Conservation (phyloP, 2,113 vertebrate species). For the Chionodraco myersi region DNA sequence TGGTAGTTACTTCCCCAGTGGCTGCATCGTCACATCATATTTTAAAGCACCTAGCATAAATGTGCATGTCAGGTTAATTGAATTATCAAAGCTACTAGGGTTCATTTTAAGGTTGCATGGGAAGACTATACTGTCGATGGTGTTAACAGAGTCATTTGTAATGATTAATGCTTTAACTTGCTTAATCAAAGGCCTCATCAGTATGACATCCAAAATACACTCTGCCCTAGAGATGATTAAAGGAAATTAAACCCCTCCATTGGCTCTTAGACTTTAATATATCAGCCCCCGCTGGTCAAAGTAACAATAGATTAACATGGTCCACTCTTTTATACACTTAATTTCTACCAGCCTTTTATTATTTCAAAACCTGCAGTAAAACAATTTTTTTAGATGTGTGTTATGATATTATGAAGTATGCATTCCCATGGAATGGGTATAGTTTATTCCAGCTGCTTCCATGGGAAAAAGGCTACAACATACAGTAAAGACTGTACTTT, state of each 20-base stretch:
- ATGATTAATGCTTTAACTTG: constrained; percentile 49
- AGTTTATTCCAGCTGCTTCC: neutral
- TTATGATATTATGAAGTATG: neutral
- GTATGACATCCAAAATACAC: constrained; percentile 26
- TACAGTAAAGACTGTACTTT: constrained; percentile 13
- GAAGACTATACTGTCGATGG: constrained; percentile 26
- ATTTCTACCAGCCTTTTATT: neutral
- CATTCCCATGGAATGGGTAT: neutral
- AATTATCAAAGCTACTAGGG: constrained; percentile 14
- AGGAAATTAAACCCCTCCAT: constrained; percentile 27
- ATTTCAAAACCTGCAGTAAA: constrained; percentile 4
- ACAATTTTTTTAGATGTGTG: neutral
- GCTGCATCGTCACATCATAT: constrained; percentile 4
- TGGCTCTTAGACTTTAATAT: constrained; percentile 3
- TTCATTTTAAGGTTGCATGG: constrained; percentile 22
- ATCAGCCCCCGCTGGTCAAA: neutral
- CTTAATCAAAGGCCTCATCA: constrained; percentile 48
- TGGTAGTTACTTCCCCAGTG: neutral
- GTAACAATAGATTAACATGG: constrained; percentile 4
- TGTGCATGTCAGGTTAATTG: constrained; percentile 42
- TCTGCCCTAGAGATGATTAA: constrained; percentile 30
- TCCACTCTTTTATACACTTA: neutral
- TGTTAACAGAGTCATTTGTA: constrained; percentile 40
- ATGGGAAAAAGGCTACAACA: constrained; percentile 1
- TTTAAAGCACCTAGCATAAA: constrained; percentile 16